phyloP scores from a whole-genome alignment of 2,888 invertebrate species.

The Auanema sp. region DNA sequence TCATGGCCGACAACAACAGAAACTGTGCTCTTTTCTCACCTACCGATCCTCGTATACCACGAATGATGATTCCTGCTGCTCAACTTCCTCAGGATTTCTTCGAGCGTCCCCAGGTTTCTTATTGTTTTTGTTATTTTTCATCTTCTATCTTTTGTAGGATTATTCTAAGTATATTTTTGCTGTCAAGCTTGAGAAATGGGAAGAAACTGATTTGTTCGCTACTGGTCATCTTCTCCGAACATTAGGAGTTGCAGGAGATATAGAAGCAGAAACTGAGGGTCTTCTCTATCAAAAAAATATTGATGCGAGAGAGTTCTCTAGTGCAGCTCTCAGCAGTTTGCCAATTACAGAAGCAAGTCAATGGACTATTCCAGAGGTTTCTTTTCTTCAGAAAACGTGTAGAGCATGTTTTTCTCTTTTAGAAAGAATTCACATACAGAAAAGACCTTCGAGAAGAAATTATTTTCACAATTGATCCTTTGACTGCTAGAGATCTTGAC shows the following conservation, averaged over 20 bases:
- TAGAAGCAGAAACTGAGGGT: slow-evolving; percentile 79
- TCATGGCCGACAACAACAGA: slow-evolving; percentile 69
- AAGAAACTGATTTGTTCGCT: slow-evolving; percentile 71
- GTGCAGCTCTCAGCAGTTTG: slow-evolving; percentile 72
- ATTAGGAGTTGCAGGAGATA: slow-evolving; percentile 78
- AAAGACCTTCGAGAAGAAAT: slow-evolving; percentile 71
- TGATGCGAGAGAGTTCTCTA: slow-evolving; percentile 76
- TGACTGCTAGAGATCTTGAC: slow-evolving; percentile 87
- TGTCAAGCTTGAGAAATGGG: slow-evolving; percentile 71
- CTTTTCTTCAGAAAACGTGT: no score
- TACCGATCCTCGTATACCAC: slow-evolving; percentile 75
- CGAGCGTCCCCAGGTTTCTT: slow-evolving; percentile 64
- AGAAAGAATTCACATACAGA: slow-evolving; percentile 65
- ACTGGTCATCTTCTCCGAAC: slow-evolving; percentile 71
- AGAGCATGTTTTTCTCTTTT: slow-evolving; percentile 11
- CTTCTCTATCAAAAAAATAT: slow-evolving; percentile 80
- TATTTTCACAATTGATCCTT: slow-evolving; percentile 91
- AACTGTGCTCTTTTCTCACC: slow-evolving; percentile 77
- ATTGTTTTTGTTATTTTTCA: slow-evolving; percentile 1
- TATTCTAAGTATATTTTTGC: slow-evolving; percentile 73
- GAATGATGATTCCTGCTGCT: slow-evolving; percentile 75
- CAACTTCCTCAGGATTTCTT: slow-evolving; percentile 70
- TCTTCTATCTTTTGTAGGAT: slow-evolving; percentile 39
- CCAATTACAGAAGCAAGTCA: slow-evolving; percentile 47
- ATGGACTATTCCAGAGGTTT: slow-evolving; percentile 27